Base-by-base conservation (phyloP, 1,140 invertebrate genomes). In the Caenorhabditis latens region DNA sequence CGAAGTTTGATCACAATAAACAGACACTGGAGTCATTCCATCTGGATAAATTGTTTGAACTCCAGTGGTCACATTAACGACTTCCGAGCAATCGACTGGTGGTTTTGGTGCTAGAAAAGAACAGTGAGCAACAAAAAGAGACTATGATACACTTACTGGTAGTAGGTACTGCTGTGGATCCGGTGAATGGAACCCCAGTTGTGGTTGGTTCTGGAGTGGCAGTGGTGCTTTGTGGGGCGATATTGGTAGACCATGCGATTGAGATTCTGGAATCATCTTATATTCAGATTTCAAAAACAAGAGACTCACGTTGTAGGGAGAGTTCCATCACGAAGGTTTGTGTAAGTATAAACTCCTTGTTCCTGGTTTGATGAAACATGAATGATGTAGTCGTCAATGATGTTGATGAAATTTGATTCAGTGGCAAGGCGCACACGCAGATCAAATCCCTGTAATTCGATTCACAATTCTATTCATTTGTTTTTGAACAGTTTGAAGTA, bases 31-130 rank as follows among this genome's bases (percentile, higher is more conserved):
- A 43, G 42, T 63, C 11, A 3, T 19, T 16, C 65, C 65, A 71
- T 71, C 42, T 71, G 65, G 65, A 71, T 71, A 71, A 43, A 71
- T 71, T 14, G 42, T 71, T 46, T 71, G 65, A 71, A 71, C 42
- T 43, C 65, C 65, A 8, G 65, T 46, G 6, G 42, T 71, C 14
- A 19, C 0, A 71, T 71, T 46, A 0, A 8, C 11, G 16, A 71
- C 19, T 71, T 71, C 65, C 5, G 65, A 71, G 46, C 65, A 71
- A 24, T 71, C 65, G 11, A 71, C 8, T 46, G 65, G 65, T 43
- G 65, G 65, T 6, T 19, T 43, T 71, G 65, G 65, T 14, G 65
- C 65, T 71, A 16, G 32, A 63, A 63, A 19, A 43, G 19, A 14
- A 71, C 6, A 2, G 16, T n/a, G 43, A 71, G 6, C 11, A 24